A percentile compares a stretch with the other conserved stretches of the same genome.
Evolutionary conservation across 1,140 invertebrate species (phyloP).

Genomic region (Pygmarrhopalites habei): DNA sequence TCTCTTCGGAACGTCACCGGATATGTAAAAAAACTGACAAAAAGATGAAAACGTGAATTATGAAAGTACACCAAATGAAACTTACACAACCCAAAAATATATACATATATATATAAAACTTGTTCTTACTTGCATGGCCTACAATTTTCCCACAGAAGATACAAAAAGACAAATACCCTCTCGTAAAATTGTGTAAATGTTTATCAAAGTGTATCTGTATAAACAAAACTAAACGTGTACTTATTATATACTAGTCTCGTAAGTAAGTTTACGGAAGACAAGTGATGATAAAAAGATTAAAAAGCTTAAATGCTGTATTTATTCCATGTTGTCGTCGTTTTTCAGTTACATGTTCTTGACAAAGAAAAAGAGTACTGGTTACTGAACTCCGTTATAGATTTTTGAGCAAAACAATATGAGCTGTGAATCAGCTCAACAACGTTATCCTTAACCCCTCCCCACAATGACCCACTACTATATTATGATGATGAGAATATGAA

Average conservation of each 20-base stretch:
- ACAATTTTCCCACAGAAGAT: too few species aligned
- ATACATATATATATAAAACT: too few species aligned
- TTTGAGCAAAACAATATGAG: background rate
- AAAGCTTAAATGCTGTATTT: background rate
- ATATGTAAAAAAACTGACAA: background rate
- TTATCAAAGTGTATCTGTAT: too few species aligned
- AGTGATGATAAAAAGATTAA: background rate
- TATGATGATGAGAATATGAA: too few species aligned
- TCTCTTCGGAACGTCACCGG: slow-evolving; percentile 9
- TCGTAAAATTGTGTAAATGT: too few species aligned
- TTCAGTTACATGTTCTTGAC: background rate
- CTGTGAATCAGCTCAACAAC: background rate
- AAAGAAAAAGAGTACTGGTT: background rate
- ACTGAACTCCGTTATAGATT: background rate
- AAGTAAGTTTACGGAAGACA: too few species aligned
- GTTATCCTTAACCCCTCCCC: background rate
- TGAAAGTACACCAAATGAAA: too few species aligned
- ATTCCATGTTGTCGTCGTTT: background rate
- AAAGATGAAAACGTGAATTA: background rate
- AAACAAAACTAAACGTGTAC: too few species aligned
- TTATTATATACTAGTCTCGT: too few species aligned
- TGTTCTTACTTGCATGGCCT: too few species aligned
- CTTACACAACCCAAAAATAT: too few species aligned
- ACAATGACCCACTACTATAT: background rate
- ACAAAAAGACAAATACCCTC: too few species aligned